Percentiles rank a stretch among this genome's conserved stretches.
These are phyloP conservation scores for Eupithecia dodoneata DNA, from an alignment of 2,888 invertebrate genomes.

Conservation along the genomic window DNA sequence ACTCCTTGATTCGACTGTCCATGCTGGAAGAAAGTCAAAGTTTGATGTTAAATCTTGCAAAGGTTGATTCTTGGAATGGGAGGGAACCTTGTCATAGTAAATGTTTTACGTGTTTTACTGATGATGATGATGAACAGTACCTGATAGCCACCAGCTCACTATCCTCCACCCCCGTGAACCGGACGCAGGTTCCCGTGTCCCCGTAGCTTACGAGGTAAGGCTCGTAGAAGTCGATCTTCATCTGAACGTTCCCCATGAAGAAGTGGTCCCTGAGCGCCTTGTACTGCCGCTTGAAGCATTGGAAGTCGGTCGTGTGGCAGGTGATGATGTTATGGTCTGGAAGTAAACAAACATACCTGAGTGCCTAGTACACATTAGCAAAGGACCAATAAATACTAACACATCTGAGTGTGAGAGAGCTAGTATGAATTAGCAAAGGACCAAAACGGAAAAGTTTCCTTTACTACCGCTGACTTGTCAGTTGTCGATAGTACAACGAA, in stretches of 20 bases:
- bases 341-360: conserved; percentile 13
- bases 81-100: background rate
- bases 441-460: background rate
- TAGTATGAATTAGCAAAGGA: background rate
- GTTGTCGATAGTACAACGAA: background rate
- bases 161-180: conserved; percentile 57
- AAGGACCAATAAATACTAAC: background rate
- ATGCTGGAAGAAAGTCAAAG: conserved; percentile 16
- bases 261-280: conserved; percentile 55
- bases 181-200: conserved; percentile 56
- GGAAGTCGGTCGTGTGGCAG: conserved; percentile 64
- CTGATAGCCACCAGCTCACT: conserved; percentile 57
- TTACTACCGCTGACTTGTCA: background rate
- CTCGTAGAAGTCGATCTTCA: conserved; percentile 51
- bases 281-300: conserved; percentile 66
- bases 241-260: conserved; percentile 52
- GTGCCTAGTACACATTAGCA: background rate
- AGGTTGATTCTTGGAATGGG: background rate
- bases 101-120: background rate
- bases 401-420: background rate
- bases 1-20: conserved; percentile 42
- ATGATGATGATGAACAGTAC: conserved; percentile 39
- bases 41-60: background rate
- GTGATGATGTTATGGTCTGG: conserved; percentile 60
- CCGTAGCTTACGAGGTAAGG: conserved; percentile 58